These are phyloP conservation scores for Lasioglossum marginatum DNA, from an alignment of 2,888 invertebrate genomes.

Conservation along the genomic window DNA sequence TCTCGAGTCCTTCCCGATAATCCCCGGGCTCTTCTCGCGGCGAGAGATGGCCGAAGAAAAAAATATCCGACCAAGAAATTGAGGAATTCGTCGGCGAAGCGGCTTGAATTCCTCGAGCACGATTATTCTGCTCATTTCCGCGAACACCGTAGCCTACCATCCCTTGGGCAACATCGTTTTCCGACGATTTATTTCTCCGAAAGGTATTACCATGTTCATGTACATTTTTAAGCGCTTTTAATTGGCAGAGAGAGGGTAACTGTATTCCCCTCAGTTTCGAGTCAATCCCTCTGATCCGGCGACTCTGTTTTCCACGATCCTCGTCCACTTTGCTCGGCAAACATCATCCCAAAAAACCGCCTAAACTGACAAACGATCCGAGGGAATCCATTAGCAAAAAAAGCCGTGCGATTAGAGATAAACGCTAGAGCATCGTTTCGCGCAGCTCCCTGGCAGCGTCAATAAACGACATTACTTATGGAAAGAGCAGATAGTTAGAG, in stretches of 20 bases:
- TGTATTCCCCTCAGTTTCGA: too few species aligned
- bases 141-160: background rate
- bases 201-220: too few species aligned
- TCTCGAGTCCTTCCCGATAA: background rate
- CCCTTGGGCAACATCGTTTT: background rate
- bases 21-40: background rate
- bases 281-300: too few species aligned
- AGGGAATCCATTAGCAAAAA: background rate
- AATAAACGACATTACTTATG: slow-evolving; percentile 28
- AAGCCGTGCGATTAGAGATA: background rate
- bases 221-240: too few species aligned
- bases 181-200: too few species aligned
- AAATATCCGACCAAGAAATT: slow-evolving; percentile 5
- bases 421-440: background rate
- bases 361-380: slow-evolving; percentile 3
- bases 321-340: too few species aligned
- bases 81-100: background rate
- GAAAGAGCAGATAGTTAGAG: slow-evolving; percentile 43
- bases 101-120: background rate
- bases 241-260: too few species aligned
- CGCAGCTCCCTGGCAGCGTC: slow-evolving; percentile 13
- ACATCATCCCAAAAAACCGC: background rate
- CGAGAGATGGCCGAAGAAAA: background rate
- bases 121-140: background rate
- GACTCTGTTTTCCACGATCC: too few species aligned